Evolutionary conservation across 2,113 vertebrate genomes (phyloP).

Genomic region (Daboia siamensis): DNA sequence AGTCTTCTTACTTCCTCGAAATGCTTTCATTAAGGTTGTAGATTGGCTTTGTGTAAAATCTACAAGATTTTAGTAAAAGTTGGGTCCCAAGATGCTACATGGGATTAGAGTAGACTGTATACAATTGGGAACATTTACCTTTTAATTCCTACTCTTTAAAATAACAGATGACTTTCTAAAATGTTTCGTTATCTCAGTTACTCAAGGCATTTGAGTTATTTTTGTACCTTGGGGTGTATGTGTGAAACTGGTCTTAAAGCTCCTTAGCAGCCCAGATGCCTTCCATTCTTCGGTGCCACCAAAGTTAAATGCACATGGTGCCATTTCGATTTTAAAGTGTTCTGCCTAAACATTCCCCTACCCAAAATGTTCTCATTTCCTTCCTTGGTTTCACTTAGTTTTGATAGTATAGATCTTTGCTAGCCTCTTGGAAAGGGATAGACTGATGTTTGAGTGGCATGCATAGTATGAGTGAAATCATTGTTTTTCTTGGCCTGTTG

Average conservation of each 20-base stretch:
- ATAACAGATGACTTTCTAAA: neutral
- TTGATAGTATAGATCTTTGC: neutral
- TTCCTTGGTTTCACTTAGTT: neutral
- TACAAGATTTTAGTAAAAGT: neutral
- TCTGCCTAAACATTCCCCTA: neutral
- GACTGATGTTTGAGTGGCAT: neutral
- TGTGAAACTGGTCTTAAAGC: neutral
- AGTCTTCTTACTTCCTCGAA: neutral
- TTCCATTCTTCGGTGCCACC: neutral
- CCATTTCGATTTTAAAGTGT: neutral
- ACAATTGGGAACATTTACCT: neutral
- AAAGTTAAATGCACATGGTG: neutral
- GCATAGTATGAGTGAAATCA: neutral
- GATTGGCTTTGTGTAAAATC: neutral
- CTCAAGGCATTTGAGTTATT: neutral
- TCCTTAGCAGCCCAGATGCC: neutral
- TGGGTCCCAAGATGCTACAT: neutral
- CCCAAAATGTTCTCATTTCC: neutral
- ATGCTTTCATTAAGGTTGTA: neutral
- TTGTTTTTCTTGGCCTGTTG: neutral
- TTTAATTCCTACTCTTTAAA: neutral
- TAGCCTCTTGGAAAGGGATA: neutral
- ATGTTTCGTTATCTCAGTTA: neutral
- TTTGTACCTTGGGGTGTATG: neutral
- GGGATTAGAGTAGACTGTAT: too few relatives aligned